These are phyloP conservation scores for Heterohyrax brucei DNA, from an alignment of 2,797 vertebrate species.

Conservation along the genomic window DNA sequence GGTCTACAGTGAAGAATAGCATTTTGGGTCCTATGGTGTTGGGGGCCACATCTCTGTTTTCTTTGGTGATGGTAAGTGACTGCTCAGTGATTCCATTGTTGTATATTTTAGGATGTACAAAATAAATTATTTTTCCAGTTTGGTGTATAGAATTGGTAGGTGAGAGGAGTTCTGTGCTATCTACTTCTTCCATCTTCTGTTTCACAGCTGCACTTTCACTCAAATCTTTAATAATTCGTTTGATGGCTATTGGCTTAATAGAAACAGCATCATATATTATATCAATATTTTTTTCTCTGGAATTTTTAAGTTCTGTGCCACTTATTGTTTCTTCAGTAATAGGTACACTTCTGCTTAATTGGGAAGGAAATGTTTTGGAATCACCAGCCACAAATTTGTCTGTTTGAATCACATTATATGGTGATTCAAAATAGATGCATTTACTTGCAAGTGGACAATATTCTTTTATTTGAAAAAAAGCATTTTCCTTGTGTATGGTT, in stretches of 20 bases:
- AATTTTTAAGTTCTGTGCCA: background rate
- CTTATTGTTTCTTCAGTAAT: slow-evolving; percentile 17
- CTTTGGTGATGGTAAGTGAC: background rate
- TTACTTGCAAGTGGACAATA: slow-evolving; percentile 10
- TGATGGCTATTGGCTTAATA: slow-evolving; percentile 1
- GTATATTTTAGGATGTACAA: background rate
- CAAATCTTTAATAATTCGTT: background rate
- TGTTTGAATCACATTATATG: background rate
- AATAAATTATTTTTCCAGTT: background rate
- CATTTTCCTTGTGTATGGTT: background rate
- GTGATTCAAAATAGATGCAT: slow-evolving; percentile 17
- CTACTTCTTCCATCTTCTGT: background rate
- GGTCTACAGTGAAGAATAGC: background rate
- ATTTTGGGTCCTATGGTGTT: slow-evolving; percentile 27
- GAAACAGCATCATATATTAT: background rate
- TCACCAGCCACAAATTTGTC: background rate
- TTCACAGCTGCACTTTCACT: background rate
- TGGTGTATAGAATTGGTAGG: background rate
- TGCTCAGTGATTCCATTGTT: background rate
- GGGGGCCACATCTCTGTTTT: background rate
- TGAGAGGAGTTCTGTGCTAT: background rate
- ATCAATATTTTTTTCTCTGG: slow-evolving; percentile 6
- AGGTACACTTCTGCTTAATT: background rate
- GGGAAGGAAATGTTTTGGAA: background rate
- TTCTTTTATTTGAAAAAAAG: slow-evolving; percentile 41